Evolutionary conservation across 2,797 vertebrate genomes (phyloP).

Genomic region (Microhierax caerulescens): DNA sequence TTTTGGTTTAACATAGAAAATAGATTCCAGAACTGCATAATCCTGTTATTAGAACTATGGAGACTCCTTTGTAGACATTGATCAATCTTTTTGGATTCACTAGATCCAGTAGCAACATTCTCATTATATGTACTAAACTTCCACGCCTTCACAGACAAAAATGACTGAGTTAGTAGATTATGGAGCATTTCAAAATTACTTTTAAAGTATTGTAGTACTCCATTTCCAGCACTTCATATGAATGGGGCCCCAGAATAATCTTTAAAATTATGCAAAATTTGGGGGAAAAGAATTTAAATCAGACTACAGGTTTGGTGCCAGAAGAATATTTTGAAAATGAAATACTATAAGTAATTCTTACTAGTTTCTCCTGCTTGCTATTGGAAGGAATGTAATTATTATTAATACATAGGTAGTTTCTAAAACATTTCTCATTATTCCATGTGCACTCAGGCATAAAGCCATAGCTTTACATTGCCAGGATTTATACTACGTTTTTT

Average conservation of each 20-base stretch:
- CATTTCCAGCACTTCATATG: not conserved
- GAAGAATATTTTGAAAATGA: slow-evolving; percentile 41
- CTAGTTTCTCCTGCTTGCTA: slow-evolving; percentile 54
- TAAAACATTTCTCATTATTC: slow-evolving; percentile 61
- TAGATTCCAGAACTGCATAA: not conserved
- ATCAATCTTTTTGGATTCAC: not conserved
- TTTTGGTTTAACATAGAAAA: not conserved
- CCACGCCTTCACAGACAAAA: not conserved
- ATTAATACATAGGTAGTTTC: slow-evolving; percentile 56
- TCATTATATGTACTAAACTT: not conserved
- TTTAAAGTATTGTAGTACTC: not conserved
- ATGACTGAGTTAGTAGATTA: not conserved
- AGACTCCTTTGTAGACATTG: not conserved
- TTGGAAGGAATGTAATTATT: slow-evolving; percentile 41
- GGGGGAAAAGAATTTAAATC: not conserved
- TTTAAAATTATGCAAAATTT: not conserved
- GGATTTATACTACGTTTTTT: not conserved
- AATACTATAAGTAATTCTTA: slow-evolving; percentile 52
- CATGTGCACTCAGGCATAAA: slow-evolving; percentile 22
- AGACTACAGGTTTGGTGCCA: not conserved
- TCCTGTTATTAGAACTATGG: not conserved
- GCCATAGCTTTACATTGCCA: slow-evolving; percentile 10
- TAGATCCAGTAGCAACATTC: not conserved
- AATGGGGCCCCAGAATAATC: not conserved
- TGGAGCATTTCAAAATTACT: not conserved